Conservation (phyloP, 2,888 invertebrate species). For the Mythimna impura region DNA sequence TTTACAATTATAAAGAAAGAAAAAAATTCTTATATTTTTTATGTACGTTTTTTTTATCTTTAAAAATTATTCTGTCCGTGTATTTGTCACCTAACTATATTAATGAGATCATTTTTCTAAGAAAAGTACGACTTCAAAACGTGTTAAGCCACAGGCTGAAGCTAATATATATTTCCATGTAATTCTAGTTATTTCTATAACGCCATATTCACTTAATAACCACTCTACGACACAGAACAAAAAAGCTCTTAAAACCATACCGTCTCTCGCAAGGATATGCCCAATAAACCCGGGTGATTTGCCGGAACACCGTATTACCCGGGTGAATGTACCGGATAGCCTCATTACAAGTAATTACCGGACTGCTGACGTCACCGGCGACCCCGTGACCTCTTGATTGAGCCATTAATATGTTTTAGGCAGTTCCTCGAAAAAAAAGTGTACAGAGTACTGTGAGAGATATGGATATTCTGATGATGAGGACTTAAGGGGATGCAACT, state of each 20-base stretch:
- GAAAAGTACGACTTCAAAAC: too few species aligned
- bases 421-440: slow-evolving; percentile 9
- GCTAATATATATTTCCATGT: background rate
- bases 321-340: slow-evolving; percentile 67
- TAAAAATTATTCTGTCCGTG: too few species aligned
- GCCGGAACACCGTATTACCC: slow-evolving; percentile 69
- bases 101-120: too few species aligned
- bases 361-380: slow-evolving; percentile 73
- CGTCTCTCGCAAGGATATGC: slow-evolving; percentile 65
- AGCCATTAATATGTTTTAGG: slow-evolving; percentile 48
- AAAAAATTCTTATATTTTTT: too few species aligned
- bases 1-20: too few species aligned
- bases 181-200: background rate
- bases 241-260: slow-evolving; percentile 64
- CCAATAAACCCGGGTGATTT: slow-evolving; percentile 69
- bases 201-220: background rate
- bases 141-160: too few species aligned
- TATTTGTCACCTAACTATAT: too few species aligned
- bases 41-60: too few species aligned
- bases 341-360: slow-evolving; percentile 79
- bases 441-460: background rate
- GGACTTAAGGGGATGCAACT: too few species aligned
- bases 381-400: slow-evolving; percentile 59
- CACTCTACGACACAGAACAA: slow-evolving; percentile 1
- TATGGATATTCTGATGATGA: too few species aligned